Evolutionary conservation across 1,140 invertebrate genomes (phyloP), one percentile per base, ranked within the genome.

Genomic region (Drosophila nebulosa): DNA sequence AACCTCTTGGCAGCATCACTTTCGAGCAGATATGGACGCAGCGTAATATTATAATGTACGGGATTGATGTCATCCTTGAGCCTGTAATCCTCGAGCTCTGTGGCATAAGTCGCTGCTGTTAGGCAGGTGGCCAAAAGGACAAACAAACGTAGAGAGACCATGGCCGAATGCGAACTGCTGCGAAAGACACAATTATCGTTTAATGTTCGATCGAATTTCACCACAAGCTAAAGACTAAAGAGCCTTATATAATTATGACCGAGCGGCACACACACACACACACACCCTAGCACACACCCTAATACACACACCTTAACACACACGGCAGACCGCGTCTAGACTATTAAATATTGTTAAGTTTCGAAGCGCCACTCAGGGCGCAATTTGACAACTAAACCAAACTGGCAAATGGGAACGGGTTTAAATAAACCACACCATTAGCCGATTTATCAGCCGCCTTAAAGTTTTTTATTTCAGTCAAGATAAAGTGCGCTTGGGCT

Each of bases 41-140:
- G 91, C 1, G 92, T 91, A 3, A 97, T 86, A 4, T 92, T 92
- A 78, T 97, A 97, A 63, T 94, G 92, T 4, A 91, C 90, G 3
- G 96, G 96, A 7, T n/a, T 42, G 14, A 90, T 79, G 21, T 50
- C 9, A 1, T 42, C 22, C 4, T 80, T 53, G 6, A 91, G 57
- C 24, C 90, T 73, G 56, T 91, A 91, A 3, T 85, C 75, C 3
- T 7, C 7, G 7, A 69, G 27, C 0, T 42, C 69, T 0, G 65
- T 32, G 9, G 65, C 81, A 9, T 56, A 51, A 0, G 69, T 73
- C 1, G 16, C 16, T 21, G 16, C 39, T 10, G 10, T 9, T 9
- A 89, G 32, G 18, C 78, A 84, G 42, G 57, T 78, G 61, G 76
- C 64, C 76, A 75, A 30, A 2, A 76, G 50, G 42, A 79, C 35